These are phyloP conservation scores for Lagopus muta DNA, from an alignment of 2,113 vertebrate genomes.

Conservation along the genomic window DNA sequence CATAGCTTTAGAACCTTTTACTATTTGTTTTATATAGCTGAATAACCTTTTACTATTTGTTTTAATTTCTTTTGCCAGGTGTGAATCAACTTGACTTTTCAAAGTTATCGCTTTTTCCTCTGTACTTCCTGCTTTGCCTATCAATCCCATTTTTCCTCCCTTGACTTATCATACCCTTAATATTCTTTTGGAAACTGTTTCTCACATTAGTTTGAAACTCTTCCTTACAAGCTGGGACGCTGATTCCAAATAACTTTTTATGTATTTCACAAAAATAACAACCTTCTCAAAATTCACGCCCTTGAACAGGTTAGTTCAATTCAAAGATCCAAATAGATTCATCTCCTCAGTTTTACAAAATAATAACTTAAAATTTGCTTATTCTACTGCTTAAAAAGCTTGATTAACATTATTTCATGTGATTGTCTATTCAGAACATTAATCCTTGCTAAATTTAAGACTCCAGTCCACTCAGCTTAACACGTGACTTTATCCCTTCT, in stretches of 20 bases:
- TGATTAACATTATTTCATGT: background rate
- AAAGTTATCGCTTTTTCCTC: background rate
- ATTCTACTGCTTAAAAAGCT: background rate
- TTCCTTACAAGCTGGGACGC: background rate
- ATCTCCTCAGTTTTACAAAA: background rate
- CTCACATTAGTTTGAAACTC: background rate
- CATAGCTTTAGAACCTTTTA: slow-evolving; percentile 33
- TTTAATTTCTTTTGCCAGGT: slow-evolving; percentile 49
- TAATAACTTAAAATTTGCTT: background rate
- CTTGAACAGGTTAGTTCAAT: background rate
- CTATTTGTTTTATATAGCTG: slow-evolving; percentile 51
- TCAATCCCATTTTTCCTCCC: background rate
- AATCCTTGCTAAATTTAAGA: background rate
- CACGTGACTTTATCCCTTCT: background rate
- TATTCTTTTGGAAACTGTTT: background rate
- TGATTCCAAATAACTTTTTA: background rate
- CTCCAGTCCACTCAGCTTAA: background rate
- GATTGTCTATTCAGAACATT: background rate
- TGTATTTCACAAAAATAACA: background rate
- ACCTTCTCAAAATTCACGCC: background rate
- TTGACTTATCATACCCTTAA: background rate
- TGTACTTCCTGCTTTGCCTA: background rate
- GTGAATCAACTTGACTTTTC: slow-evolving; percentile 51
- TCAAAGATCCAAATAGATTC: background rate
- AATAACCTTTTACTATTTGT: slow-evolving; percentile 67